A percentile compares a stretch with the other conserved stretches of the same genome.
These are phyloP conservation scores for Lycocorax pyrrhopterus DNA, from an alignment of 2,113 vertebrate genomes.

Conservation along the genomic window DNA sequence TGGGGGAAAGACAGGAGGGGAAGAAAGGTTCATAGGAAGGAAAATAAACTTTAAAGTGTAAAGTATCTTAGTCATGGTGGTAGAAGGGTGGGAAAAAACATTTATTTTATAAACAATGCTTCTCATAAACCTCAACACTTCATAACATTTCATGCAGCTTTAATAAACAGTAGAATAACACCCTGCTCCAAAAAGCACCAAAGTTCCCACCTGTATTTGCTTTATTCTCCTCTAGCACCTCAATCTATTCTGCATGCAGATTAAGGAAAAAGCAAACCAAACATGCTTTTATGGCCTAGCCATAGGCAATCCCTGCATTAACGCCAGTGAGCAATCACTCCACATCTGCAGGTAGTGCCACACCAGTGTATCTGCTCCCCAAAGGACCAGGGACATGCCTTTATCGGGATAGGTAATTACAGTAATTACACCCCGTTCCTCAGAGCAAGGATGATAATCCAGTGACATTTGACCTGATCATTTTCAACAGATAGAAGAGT, in stretches of 20 bases:
- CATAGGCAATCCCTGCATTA: not conserved
- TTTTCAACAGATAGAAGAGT: not conserved
- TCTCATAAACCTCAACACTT: not conserved
- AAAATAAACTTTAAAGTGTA: not conserved
- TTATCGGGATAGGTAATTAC: not conserved
- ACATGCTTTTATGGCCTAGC: not conserved
- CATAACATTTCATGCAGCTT: slow-evolving; percentile 18
- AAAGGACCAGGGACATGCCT: not conserved
- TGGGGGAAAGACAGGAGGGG: not conserved
- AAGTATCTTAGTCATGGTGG: not conserved
- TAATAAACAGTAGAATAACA: not conserved
- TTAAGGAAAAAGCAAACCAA: not conserved
- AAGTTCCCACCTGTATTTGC: not conserved
- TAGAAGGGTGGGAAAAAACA: not conserved
- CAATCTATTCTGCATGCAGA: not conserved
- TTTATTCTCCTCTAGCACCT: not conserved
- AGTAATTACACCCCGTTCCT: not conserved
- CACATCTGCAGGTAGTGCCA: not conserved
- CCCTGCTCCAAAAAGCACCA: not conserved
- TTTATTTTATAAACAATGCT: not conserved
- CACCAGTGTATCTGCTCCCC: not conserved
- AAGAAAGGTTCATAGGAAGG: not conserved
- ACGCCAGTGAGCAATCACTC: not conserved
- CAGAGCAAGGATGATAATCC: not conserved
- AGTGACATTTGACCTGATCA: not conserved